Conservation (phyloP, 2,113 vertebrate genomes). For the rat (Rattus norvegicus) region GRCr8 NC_086019.1:92817501-92818000, state of each 20-base stretch:
- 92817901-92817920: neutral
- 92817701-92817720: constrained; percentile 84
- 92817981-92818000: constrained; percentile 66
- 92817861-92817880: constrained; percentile 35
- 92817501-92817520: constrained; percentile 79
- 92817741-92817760: constrained; percentile 90
- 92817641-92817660: constrained; percentile 66
- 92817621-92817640: constrained; percentile 64
- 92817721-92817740: constrained; percentile 87
- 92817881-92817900: constrained; percentile 68
- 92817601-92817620: constrained; percentile 69
- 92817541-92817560: constrained; percentile 66
- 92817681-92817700: constrained; percentile 75
- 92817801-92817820: constrained; percentile 85
- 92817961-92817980: constrained; percentile 48
- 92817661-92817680: constrained; percentile 70
- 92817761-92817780: constrained; percentile 90
- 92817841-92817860: constrained; percentile 1
- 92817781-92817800: constrained; percentile 89
- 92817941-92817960: constrained; percentile 63
- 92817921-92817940: constrained; percentile 65
- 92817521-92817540: constrained; percentile 67
- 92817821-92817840: constrained; percentile 80
- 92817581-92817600: constrained; percentile 60
- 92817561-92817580: constrained; percentile 62